These are phyloP conservation scores for Bellardia pandia DNA, from an alignment of 2,888 invertebrate genomes.

Conservation along the genomic window DNA sequence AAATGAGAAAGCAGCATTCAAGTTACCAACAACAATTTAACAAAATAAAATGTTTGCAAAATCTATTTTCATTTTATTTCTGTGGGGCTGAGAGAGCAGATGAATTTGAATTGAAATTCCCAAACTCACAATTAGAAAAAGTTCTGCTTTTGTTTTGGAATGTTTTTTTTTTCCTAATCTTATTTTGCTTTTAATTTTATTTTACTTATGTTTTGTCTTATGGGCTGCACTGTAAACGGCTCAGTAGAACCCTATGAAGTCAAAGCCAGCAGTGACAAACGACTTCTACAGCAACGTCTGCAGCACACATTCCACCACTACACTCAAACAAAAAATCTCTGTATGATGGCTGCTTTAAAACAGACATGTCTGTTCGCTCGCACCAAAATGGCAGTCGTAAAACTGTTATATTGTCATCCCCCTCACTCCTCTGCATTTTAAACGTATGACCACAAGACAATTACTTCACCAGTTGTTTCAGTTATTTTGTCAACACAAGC, in stretches of 20 bases:
- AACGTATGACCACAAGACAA: neutral
- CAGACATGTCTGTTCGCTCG: conserved; percentile 75
- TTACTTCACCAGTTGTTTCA: conserved; percentile 31
- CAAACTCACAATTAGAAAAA: conserved; percentile 64
- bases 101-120: conserved; percentile 62
- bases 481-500: conserved; percentile 10
- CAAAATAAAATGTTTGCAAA: conserved; percentile 46
- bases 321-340: neutral
- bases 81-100: neutral
- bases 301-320: conserved; percentile 21
- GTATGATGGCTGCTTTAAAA: conserved; percentile 38
- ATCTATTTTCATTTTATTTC: conserved; percentile 6
- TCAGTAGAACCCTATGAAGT: conserved; percentile 48
- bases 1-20: conserved; percentile 1
- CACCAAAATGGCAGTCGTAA: conserved; percentile 80
- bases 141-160: conserved; percentile 56
- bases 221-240: conserved; percentile 48
- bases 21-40: neutral
- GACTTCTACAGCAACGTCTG: conserved; percentile 33
- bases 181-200: conserved; percentile 12
- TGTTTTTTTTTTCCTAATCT: conserved; percentile 24
- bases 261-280: conserved; percentile 52
- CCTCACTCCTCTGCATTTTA: conserved; percentile 5
- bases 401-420: conserved; percentile 30
- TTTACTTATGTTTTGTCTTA: conserved; percentile 8